Percentiles rank a stretch among this genome's conserved stretches.
Evolutionary conservation across 2,888 invertebrate species (phyloP).

Genomic region (Hemistola chrysoprasaria): DNA sequence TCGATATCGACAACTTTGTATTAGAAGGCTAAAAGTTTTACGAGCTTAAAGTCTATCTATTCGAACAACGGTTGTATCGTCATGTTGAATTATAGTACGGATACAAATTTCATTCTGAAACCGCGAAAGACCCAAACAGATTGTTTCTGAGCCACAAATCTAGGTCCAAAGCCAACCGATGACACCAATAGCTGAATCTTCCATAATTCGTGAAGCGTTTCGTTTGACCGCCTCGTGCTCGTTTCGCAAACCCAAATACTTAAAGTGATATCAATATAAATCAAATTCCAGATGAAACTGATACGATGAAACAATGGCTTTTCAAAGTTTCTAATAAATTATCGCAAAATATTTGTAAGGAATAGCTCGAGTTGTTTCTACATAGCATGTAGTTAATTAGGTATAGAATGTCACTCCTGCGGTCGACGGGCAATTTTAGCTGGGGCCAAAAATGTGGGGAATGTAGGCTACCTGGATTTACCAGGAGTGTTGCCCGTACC

Average conservation of each 20-base stretch:
- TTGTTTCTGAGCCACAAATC: too few species aligned
- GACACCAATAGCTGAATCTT: constrained; percentile 1
- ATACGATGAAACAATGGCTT: constrained; percentile 22
- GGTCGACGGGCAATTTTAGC: constrained; percentile 20
- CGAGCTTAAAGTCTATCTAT: too few species aligned
- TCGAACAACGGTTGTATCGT: too few species aligned
- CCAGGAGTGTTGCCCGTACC: constrained; percentile 24
- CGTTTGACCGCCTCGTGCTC: constrained; percentile 1
- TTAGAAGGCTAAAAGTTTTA: too few species aligned
- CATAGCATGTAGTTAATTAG: constrained; percentile 32
- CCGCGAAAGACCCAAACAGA: too few species aligned
- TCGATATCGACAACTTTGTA: too few species aligned
- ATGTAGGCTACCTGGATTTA: constrained; percentile 23
- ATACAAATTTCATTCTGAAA: too few species aligned
- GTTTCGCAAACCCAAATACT: constrained; percentile 13
- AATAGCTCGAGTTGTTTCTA: constrained; percentile 24
- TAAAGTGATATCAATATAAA: constrained; percentile 19
- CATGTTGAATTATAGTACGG: too few species aligned
- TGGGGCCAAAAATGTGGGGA: constrained; percentile 29
- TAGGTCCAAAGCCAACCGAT: too few species aligned
- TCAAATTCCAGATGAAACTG: constrained; percentile 26
- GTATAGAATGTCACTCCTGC: constrained; percentile 30
- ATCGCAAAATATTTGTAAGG: constrained; percentile 18
- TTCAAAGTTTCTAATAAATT: constrained; percentile 25
- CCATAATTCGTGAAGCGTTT: not conserved